Conservation (phyloP, 2,797 vertebrate genomes). For the Helicolenus hilgendorfi region DNA sequence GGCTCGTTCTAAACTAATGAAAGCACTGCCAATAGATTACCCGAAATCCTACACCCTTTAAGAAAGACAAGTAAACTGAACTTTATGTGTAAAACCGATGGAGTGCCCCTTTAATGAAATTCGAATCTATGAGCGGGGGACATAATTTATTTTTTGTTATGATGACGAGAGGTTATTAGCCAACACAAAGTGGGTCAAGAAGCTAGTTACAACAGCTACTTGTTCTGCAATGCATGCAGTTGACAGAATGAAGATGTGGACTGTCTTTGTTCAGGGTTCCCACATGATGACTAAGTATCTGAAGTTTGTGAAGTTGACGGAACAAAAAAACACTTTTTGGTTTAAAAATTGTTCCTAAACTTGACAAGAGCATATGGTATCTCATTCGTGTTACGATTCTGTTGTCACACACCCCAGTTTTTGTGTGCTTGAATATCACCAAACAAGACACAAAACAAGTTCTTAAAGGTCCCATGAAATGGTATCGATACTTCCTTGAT, state of each 20-base stretch:
- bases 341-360: neutral
- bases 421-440: neutral
- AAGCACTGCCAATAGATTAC: too few relatives aligned
- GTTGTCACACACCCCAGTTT: neutral
- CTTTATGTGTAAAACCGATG: neutral
- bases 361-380: neutral
- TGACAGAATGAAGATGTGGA: neutral
- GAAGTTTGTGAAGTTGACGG: neutral
- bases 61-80: neutral
- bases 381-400: too few relatives aligned
- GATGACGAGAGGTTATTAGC: neutral
- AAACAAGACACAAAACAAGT: neutral
- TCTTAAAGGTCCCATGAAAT: neutral
- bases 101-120: neutral
- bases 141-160: neutral
- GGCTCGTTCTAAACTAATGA: accelerated
- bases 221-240: neutral
- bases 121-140: neutral
- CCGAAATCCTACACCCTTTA: too few relatives aligned
- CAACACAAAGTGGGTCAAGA: neutral
- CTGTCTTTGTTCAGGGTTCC: neutral
- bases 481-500: neutral
- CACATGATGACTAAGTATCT: neutral
- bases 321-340: neutral
- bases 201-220: neutral